phyloP scores from a whole-genome alignment of 2,888 invertebrate genomes.

The Hipparchia sbordonii region DNA sequence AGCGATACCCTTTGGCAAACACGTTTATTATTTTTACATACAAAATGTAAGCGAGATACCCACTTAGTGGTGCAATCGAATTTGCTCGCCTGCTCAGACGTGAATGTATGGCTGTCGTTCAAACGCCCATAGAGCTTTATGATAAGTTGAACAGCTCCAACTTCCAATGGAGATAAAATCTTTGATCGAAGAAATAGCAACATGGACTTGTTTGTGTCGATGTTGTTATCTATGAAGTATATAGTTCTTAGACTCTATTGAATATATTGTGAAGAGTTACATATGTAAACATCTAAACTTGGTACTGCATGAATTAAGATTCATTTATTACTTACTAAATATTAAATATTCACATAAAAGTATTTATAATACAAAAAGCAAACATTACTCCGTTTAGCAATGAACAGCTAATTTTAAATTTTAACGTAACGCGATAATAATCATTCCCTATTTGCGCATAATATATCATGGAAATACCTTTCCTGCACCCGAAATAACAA shows the following conservation, averaged over 20 bases:
- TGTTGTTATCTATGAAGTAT: background rate
- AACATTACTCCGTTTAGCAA: no score
- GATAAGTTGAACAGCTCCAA: constrained; percentile 5
- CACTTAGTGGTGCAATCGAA: constrained; percentile 33
- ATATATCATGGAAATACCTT: background rate
- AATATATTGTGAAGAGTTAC: background rate
- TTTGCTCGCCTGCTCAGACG: constrained; percentile 32
- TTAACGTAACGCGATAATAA: no score
- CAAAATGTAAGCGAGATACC: constrained; percentile 38
- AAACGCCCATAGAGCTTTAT: background rate
- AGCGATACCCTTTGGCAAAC: constrained; percentile 46
- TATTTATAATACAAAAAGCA: no score
- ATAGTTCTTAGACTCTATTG: background rate
- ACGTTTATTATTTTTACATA: constrained; percentile 45
- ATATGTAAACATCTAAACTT: background rate
- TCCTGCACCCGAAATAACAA: background rate
- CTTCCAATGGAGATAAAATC: constrained; percentile 12
- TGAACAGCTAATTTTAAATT: no score
- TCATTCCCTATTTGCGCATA: no score
- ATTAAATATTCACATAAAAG: no score
- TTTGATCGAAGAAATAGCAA: constrained; percentile 15
- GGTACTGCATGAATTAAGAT: no score
- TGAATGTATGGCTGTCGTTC: constrained; percentile 10
- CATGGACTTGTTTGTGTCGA: background rate
- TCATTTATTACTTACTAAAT: no score